Base-by-base conservation (phyloP, 1,140 invertebrate genomes). In the Drosophila lacertosa region DNA sequence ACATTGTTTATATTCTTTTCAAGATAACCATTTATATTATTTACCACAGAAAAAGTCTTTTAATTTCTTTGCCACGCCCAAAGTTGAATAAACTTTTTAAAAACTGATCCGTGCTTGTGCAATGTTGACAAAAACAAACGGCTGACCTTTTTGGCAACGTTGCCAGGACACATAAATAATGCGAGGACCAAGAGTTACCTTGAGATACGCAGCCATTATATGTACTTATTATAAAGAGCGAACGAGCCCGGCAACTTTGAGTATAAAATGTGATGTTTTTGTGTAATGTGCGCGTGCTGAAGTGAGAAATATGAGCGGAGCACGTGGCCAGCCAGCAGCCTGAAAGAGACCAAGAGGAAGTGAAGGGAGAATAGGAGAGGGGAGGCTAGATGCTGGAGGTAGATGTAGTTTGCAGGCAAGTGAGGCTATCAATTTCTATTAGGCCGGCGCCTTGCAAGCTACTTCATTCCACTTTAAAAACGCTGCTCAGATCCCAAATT, bases 371-470 rank as follows among this genome's bases (percentile, higher is more conserved):
- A 26, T 35, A 29, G 26, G 26, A 7, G 5, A 9, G 6, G 0
- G 0, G 5, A 29, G 26, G 7, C 26, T 7, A 7, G 26, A 29
- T 5, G 7, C 26, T 7, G 2, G 26, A 37, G 10, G 35, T 29
- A 32, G 44, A 40, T 55, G 47, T 16, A 15, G 26, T n/a, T 32
- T 44, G 50, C 32, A 18, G 50, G 50, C 13, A 59, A 68, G 77
- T 39, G 54, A 54, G 76, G 78, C 73, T 81, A 81, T 81, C 78
- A 77, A 81, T 81, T 81, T 81, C 77, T 82, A 81, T 81, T 81
- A 81, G 78, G 73, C 74, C 35, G 26, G 16, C 48, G 60, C 32
- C 58, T 15, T 51, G 59, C 47, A 33, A 39, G 48, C 26, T n/a
- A 42, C 55, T 65, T 37, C 35, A 71, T 59, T 50, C 53, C 58